Evolutionary conservation across 2,113 vertebrate genomes (phyloP).

Genomic region (Thymallus thymallus): DNA sequence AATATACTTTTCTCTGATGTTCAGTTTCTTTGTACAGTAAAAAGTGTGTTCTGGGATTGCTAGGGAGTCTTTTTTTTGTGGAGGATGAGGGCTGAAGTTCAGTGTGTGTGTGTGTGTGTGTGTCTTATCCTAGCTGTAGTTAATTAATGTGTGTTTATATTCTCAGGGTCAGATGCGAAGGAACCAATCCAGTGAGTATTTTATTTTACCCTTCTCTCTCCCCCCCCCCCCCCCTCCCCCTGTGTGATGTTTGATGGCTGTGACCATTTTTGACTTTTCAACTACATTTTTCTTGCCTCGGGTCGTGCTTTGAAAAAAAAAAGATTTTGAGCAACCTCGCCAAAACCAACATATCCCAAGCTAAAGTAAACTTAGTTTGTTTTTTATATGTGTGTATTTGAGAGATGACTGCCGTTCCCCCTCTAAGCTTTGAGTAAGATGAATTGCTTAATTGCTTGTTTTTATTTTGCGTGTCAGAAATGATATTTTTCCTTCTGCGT

Average conservation of each 20-base stretch:
- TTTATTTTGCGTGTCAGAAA: conserved; percentile 60
- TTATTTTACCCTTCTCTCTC: conserved; percentile 20
- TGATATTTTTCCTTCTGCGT: conserved; percentile 45
- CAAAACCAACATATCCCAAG: conserved; percentile 60
- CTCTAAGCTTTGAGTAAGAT: conserved; percentile 50
- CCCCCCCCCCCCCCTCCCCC: conserved; percentile 21
- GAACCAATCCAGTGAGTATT: conserved; percentile 94
- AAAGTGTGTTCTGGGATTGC: neutral
- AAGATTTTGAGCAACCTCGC: conserved; percentile 44
- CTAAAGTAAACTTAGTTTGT: conserved; percentile 54
- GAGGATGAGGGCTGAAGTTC: conserved; percentile 1
- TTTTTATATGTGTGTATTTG: conserved; percentile 43
- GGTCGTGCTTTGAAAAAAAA: conserved; percentile 50
- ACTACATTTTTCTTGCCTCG: conserved; percentile 57
- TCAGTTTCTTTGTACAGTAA: neutral
- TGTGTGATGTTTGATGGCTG: conserved; percentile 19
- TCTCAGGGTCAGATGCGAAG: conserved; percentile 89
- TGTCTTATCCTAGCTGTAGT: conserved; percentile 36
- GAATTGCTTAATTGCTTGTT: conserved; percentile 63
- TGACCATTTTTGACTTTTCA: conserved; percentile 36
- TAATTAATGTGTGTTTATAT: conserved; percentile 66
- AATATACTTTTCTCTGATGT: neutral
- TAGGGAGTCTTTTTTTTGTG: too few relatives aligned
- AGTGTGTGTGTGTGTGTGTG: conserved; percentile 16
- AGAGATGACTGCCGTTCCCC: conserved; percentile 43